Percentiles rank a stretch among this genome's conserved stretches.
Conservation (phyloP, 2,888 invertebrate species). For the Eretmocerus hayati region DNA sequence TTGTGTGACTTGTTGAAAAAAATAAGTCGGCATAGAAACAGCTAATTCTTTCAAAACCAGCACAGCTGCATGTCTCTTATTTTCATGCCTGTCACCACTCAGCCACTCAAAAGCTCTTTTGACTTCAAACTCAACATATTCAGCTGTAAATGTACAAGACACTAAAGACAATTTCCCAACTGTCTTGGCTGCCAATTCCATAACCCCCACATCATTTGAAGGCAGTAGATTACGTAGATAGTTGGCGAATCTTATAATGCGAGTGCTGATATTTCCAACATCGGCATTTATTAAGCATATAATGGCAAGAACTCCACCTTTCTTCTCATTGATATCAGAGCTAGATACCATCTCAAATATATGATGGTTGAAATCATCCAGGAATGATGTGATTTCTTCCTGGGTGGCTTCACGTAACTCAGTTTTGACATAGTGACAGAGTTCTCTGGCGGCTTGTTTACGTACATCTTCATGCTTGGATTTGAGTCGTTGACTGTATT, state of each 20-base stretch:
- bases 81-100: constrained; percentile 82
- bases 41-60: constrained; percentile 89
- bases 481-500: constrained; percentile 81
- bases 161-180: constrained; percentile 87
- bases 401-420: constrained; percentile 83
- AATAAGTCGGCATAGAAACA: constrained; percentile 92
- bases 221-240: constrained; percentile 84
- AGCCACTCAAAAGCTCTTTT: constrained; percentile 95
- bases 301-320: constrained; percentile 92
- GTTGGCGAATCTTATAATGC: constrained; percentile 88
- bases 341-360: constrained; percentile 95
- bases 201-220: constrained; percentile 84
- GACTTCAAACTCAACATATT: constrained; percentile 97
- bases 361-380: constrained; percentile 92
- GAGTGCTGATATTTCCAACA: constrained; percentile 82
- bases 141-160: constrained; percentile 88
- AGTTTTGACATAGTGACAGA: constrained; percentile 85
- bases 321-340: constrained; percentile 86
- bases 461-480: constrained; percentile 80
- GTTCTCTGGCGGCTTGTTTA: constrained; percentile 79
- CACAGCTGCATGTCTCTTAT: constrained; percentile 86
- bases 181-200: constrained; percentile 94
- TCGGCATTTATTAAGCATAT: constrained; percentile 91
- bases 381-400: constrained; percentile 83
- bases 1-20: constrained; percentile 88